Base-by-base conservation (phyloP, 2,888 invertebrate genomes). In the Leptopterna dolabrata region DNA sequence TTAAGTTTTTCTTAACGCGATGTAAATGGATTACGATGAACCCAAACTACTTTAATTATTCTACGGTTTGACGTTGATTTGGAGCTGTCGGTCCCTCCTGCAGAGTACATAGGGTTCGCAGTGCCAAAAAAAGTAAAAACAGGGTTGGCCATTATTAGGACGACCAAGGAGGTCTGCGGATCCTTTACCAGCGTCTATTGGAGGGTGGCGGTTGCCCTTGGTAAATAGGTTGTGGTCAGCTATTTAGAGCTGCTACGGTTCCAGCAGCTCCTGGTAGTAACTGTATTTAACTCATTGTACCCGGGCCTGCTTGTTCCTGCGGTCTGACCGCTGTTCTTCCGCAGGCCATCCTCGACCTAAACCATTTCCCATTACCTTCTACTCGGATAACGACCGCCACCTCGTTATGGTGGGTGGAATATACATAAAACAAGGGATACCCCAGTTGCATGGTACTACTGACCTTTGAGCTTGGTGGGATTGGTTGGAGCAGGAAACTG, bases 221-320 rank as follows among this genome's bases (percentile, higher is more conserved):
- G 78, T 78, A 45, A 78, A 78, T 78, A 73, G 73, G 78, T 78
- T 78, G 78, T 14, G 73, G 78, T 78, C 45, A 24, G 45, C 78
- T 24, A 45, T 78, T 78, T 78, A 45, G 78, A 78, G 19, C 19
- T 63, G 24, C 27, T 63, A 24, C 51, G n/a, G 51, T 16, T n/a
- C 51, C 27, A 19, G 63, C 19, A 63, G 19, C 63, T 63, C 19
- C 63, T 24, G 24, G 24, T 63, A 11, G 63, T 63, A 73, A 73
- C 73, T 36, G 73, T 73, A 73, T 73, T 73, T 73, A 73, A 73
- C 73, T 30, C 73, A 30, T 73, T 73, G 73, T 73, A 16, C 73
- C 73, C 73, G 36, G n/a, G 36, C 63, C 24, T 63, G 63, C 27
- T 63, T 63, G 63, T 63, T 36, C 7, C 30, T 73, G 30, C 36